Evolutionary conservation across 2,888 invertebrate genomes (phyloP).

Genomic region (Sinotaia quadrata): DNA sequence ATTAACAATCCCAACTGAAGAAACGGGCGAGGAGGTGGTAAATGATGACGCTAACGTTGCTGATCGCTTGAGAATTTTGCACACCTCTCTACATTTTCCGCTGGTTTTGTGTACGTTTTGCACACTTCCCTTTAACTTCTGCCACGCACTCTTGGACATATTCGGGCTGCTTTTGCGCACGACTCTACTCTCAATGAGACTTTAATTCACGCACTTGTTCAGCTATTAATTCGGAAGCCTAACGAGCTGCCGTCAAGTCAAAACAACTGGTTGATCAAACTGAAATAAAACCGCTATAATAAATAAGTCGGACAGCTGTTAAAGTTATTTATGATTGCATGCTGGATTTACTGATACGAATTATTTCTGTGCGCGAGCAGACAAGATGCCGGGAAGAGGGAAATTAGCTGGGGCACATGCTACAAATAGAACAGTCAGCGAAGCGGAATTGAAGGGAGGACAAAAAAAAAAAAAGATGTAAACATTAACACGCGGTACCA

Average conservation of each 20-base stretch:
- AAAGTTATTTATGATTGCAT: too few species aligned
- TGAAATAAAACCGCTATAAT: background rate
- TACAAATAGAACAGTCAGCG: too few species aligned
- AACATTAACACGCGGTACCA: background rate
- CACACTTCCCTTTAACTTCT: background rate
- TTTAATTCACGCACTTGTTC: too few species aligned
- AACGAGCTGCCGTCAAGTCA: background rate
- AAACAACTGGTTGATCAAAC: background rate
- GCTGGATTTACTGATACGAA: too few species aligned
- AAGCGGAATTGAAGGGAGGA: too few species aligned
- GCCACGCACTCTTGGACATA: background rate
- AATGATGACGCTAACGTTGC: too few species aligned
- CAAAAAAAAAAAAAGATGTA: background rate
- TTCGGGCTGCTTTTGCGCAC: constrained; percentile 15
- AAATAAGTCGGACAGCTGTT: background rate
- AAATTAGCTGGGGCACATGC: too few species aligned
- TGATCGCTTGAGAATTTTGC: constrained; percentile 3
- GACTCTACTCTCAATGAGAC: background rate
- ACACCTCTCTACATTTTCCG: constrained; percentile 1
- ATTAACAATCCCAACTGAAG: too few species aligned
- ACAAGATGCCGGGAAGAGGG: too few species aligned
- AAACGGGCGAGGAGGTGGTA: too few species aligned
- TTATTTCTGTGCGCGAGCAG: background rate
- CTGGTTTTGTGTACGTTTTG: background rate
- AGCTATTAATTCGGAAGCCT: background rate